Percentiles rank a stretch among this genome's conserved stretches.
Evolutionary conservation across 2,888 invertebrate genomes (phyloP).

Genomic region (Serripes groenlandicus): DNA sequence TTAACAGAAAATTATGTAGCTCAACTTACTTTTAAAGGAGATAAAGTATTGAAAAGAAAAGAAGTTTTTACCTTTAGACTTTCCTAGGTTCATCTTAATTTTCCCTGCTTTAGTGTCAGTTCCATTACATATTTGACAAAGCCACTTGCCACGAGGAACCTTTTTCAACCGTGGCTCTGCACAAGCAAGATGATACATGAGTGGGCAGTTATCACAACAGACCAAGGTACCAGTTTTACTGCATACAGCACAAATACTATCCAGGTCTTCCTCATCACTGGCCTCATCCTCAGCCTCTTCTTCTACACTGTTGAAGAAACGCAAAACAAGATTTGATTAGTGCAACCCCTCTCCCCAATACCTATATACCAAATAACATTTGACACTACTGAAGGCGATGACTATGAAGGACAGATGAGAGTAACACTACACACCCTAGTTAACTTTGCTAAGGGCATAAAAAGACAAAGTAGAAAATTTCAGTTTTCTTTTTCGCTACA

Average conservation of each 20-base stretch:
- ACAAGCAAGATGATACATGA: constrained; percentile 80
- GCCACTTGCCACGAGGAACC: constrained; percentile 81
- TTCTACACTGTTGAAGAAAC: constrained; percentile 47
- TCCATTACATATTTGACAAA: constrained; percentile 79
- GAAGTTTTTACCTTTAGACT: constrained; percentile 20
- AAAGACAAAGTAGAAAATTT: no score
- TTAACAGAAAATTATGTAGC: no score
- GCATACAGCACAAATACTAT: constrained; percentile 77
- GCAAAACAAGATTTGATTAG: background rate
- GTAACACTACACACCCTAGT: no score
- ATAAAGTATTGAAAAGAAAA: no score
- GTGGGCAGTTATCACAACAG: constrained; percentile 81
- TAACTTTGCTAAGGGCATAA: no score
- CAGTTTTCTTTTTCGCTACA: no score
- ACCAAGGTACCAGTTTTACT: constrained; percentile 76
- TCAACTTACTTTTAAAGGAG: no score
- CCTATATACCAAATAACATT: no score
- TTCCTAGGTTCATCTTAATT: constrained; percentile 69
- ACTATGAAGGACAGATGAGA: no score
- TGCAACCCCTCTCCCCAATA: no score
- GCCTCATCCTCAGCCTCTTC: constrained; percentile 69
- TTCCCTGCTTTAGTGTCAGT: constrained; percentile 72
- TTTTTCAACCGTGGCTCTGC: constrained; percentile 80
- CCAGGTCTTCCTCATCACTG: constrained; percentile 72
- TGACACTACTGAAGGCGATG: no score